Base-by-base conservation (phyloP, 2,797 vertebrate genomes). In the Ptychobarbus kaznakovi region DNA sequence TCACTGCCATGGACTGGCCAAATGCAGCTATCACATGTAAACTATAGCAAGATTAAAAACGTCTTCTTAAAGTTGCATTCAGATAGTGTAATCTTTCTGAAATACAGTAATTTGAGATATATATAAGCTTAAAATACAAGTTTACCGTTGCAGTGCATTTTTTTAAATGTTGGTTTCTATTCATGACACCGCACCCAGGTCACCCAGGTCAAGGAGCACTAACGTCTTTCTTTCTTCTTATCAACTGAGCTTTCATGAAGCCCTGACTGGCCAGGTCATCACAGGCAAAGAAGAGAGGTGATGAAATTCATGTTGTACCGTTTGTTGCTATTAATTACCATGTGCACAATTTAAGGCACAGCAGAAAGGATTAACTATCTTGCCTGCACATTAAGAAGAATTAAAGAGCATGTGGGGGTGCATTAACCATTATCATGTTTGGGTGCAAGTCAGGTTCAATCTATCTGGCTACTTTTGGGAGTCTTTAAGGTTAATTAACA, bases 401-500 rank as follows among this genome's bases (percentile, higher is more conserved):
- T 81, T 81, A 46, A 28, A 81, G 42, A 78, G 68, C 51, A 72
- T 53, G 79, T 68, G 63, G 80, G 22, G 80, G 20, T 65, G 58
- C 56, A 83, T 68, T 83, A 53, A 40, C 56, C 69, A 49, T 82
- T 63, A 76, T 77, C 65, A 10, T 81, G 81, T 83, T 68, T 51
- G 79, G 79, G 86, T 65, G 82, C 32, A 38, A 86, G 86, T 88
- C 84, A n/a, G 83, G 78, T 66, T 83, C 13, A 38, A 75, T 75
- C 65, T 40, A 56, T 74, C 56, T 25, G 81, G 13, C 3, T 9
- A 83, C 40, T 49, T 73, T 61, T 49, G 42, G 13, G 40, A 51
- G 38, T 58, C 56, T 74, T 13, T 56, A 51, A 53, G 75, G 35
- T 58, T 16, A 40, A 77, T 22, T 10, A 22, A 40, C 35, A 16